Evolutionary conservation across 2,888 invertebrate genomes (phyloP), one percentile per base, ranked within the genome.

Genomic region (Clepsis dumicolana): DNA sequence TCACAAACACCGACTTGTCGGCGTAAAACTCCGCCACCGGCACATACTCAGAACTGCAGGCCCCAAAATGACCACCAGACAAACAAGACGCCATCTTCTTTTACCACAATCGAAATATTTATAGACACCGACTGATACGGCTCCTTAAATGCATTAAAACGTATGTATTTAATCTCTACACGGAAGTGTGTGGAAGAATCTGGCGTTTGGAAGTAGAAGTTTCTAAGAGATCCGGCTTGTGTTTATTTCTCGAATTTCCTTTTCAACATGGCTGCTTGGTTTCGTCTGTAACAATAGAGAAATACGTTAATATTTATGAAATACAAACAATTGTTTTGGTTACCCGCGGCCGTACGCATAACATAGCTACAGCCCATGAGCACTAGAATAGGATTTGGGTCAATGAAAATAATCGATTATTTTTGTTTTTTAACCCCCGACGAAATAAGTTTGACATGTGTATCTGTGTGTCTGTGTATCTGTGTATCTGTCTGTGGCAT

Each of bases 1-100:
- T 98, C 65, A 97, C 96, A 79, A 97, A 96, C 35, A 98, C 94
- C 61, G 95, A 95, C 80, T 96, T 95, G 70, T 95, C 96, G 24
- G 95, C 94, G 85, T 96, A 97, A 81, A 96, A 97, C 75, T 96
- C 95, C 18, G 95, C 94, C 56, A 96, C 95, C 0, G 94, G 93
- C 44, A 92, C 78, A 56, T 94, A 94, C 62, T 93, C 93, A 75
- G 85, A 84, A 50, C 80, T 81, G 14, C 82, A 81, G 25, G 79
- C 75, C 29, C 78, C 83, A 75, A 84, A 86, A 72, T 86, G 89
- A 63, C 88, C 85, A 69, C 87, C 85, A 38, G 83, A 74, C 59
- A 91, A 77, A 74, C 89, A 88, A 60, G 91, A 93, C 80, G 94
- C 93, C 94, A 94, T 94, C 73, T 86, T 84, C 70, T 67, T 72